phyloP scores from a whole-genome alignment of 2,888 invertebrate species.

The Hemaris fuciformis region DNA sequence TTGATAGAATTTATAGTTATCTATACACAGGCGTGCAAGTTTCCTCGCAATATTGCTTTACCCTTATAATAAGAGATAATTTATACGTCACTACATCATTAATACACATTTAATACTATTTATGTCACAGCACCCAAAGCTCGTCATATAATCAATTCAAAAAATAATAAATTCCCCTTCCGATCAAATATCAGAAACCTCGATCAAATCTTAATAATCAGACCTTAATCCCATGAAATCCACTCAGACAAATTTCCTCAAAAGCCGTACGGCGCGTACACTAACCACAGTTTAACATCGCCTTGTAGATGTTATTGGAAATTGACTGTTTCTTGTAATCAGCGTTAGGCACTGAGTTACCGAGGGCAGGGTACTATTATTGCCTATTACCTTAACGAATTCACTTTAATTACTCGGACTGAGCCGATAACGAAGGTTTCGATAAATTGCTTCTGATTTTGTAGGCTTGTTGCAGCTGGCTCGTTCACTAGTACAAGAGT shows the following conservation, averaged over 20 bases:
- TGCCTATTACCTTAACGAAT: constrained; percentile 45
- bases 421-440: constrained; percentile 35
- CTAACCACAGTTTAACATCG: constrained; percentile 17
- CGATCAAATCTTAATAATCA: constrained; percentile 1
- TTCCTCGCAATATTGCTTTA: too few species aligned
- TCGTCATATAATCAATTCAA: too few species aligned
- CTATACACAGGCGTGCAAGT: too few species aligned
- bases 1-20: too few species aligned
- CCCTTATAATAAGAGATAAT: too few species aligned
- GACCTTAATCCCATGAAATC: background rate
- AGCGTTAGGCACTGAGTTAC: constrained; percentile 26
- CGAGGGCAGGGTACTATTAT: constrained; percentile 36
- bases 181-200: background rate
- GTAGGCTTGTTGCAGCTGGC: constrained; percentile 14
- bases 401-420: constrained; percentile 48
- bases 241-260: constrained; percentile 8
- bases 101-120: too few species aligned
- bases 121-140: too few species aligned
- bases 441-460: constrained; percentile 32
- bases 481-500: constrained; percentile 10
- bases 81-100: too few species aligned
- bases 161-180: background rate
- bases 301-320: constrained; percentile 33
- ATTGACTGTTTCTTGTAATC: constrained; percentile 38
- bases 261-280: background rate